Evolutionary conservation across 2,888 invertebrate species (phyloP), one percentile per base, ranked within the genome.

Genomic region (Chaetogeoica ovagalla): DNA sequence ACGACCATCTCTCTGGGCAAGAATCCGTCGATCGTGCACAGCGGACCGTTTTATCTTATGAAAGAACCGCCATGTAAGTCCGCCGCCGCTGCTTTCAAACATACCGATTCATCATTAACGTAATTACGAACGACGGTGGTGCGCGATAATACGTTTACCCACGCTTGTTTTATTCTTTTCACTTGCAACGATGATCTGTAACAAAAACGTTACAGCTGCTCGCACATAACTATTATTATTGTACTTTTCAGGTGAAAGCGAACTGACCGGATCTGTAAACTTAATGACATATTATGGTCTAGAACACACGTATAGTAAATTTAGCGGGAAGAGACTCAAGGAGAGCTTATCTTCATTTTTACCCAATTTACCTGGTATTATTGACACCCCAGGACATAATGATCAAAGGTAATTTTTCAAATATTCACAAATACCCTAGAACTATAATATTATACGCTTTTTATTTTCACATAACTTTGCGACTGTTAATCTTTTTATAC

Each of bases 31-130:
- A 97, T 98, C 85, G 95, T 97, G 87, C 96, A 96, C 87, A 95
- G 95, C 88, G 97, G 97, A 85, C 97, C 97, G 85, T 98, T 98
- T 88, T 98, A 98, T 89, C 92, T 98, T 87, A 95, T 97, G 93
- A 96, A 96, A 90, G 96, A 96, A 88, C 94, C 95, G 86, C 95
- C 95, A 89, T 93, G 95, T 94, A 89, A 85, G 85, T 68, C 48
- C 30, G 30, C 30, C 30, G 30, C 30, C 30, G 30, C 30, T 4
- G 30, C 30, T 4, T 30, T 30, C 4, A 30, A 30, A 30, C 30
- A 2, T 30, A 30, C 43, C 43, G 43, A 43, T 43, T 43, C 7
- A 9, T 43, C 43, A 7, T 43, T 30, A 30, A 30, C 30, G 30
- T 30, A 30, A 30, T 4, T 2, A 30, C 30, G 30, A 2, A 30